Evolutionary conservation across 2,113 vertebrate species (phyloP), one percentile per base, ranked within the genome.

Genomic region (Sterna hirundo): DNA sequence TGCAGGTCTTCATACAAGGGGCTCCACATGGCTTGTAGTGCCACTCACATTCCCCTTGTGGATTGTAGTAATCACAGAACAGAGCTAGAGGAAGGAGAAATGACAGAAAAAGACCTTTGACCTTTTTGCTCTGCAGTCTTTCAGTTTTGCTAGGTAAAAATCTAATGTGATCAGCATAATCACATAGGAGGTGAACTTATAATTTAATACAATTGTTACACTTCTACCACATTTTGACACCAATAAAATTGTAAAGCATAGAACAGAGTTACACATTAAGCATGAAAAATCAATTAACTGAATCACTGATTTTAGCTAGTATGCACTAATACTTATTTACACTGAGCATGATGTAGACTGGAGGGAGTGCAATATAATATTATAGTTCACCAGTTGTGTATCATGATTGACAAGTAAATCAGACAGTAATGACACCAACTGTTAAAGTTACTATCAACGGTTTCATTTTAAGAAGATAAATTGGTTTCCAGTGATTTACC

Each of bases 21-120:
- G 98, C 98, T 55, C 99, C 99, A 76, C 99, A 99, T 7, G 99
- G 98, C 82, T 98, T 98, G 96, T 99, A 99, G 91, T 99, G 99
- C 99, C 99, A 99, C 85, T 99, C 98, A 75, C 99, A 99, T 83
- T 95, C 98, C 34, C 97, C 99, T 54, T 98, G 85, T 3, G 97
- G 95, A 80, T 99, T 99, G 97, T 99, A 99, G 97, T 99, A 99
- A 94, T 99, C 99, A 25, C 99, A 99, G 97, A 99, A 99, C 34
- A 99, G 93, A 68, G 99, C 99, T 99, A 94, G 14, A 94, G 46
- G 42, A 79, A 77, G 38, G 44, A 46, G 65, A 57, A 82, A 89
- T 42, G 12, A 12, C 86, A 79, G 52, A 65, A 92, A 62, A 78
- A 68, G 19, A 21, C 18, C 21, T 84, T 66, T 88, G n/a, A 79